A percentile compares a stretch with the other conserved stretches of the same genome.
These are phyloP conservation scores for Hyppa rectilinea DNA, from an alignment of 2,888 invertebrate species.

Conservation along the genomic window DNA sequence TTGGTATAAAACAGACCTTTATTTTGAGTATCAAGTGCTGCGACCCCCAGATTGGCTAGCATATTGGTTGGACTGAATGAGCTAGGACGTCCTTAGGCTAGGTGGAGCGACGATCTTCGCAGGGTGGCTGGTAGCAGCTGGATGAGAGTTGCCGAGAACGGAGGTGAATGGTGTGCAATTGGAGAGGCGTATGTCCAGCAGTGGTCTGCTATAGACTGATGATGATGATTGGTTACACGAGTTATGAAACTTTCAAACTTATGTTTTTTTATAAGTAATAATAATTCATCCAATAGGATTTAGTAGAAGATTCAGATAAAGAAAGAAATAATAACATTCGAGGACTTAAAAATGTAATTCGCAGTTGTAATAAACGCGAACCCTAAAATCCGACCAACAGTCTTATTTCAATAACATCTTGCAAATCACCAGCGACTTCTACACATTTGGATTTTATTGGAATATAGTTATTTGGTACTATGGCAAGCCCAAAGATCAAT, in stretches of 20 bases:
- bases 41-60: not conserved
- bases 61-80: not conserved
- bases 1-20: slow-evolving; percentile 71
- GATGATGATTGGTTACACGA: too few species aligned
- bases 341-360: not conserved
- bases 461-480: not conserved
- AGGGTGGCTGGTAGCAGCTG: too few species aligned
- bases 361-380: not conserved
- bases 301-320: not conserved
- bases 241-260: not conserved
- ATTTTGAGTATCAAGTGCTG: slow-evolving; percentile 43
- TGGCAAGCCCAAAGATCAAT: slow-evolving; percentile 4
- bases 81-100: too few species aligned
- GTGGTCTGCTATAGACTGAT: too few species aligned
- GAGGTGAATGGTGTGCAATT: too few species aligned
- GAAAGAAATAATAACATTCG: not conserved
- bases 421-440: not conserved
- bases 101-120: too few species aligned
- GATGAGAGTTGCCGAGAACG: too few species aligned
- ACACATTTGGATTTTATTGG: not conserved
- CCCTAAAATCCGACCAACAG: not conserved
- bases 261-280: not conserved
- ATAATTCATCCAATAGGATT: not conserved
- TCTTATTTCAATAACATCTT: not conserved
- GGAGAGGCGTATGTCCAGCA: too few species aligned